Conservation (phyloP, 2,113 vertebrate species). For the Oenanthe melanoleuca region DNA sequence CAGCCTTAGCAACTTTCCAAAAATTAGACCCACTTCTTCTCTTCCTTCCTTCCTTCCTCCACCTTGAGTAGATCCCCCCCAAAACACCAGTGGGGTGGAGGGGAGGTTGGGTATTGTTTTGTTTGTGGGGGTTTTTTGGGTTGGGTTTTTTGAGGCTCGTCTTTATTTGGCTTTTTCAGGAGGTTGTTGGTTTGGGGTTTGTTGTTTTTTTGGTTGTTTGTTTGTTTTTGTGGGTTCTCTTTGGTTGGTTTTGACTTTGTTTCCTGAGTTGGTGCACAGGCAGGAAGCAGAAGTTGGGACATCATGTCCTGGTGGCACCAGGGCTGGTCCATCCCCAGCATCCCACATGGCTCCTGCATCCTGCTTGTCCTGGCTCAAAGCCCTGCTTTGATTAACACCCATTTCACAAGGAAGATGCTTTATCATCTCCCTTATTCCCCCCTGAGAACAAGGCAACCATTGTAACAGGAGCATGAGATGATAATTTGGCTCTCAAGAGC, state of each 20-base stretch:
- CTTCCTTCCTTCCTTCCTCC: background rate
- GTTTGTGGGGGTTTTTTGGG: fast-evolving
- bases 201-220: too few species aligned
- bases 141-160: background rate
- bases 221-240: background rate
- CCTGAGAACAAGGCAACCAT: background rate
- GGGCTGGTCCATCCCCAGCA: background rate
- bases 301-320: background rate
- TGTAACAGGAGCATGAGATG: background rate
- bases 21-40: background rate
- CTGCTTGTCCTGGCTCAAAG: background rate
- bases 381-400: background rate
- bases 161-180: background rate
- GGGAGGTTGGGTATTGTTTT: background rate
- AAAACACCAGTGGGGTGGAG: background rate
- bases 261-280: background rate
- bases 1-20: background rate
- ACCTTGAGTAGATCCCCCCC: background rate
- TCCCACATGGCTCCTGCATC: background rate
- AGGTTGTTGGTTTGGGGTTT: background rate
- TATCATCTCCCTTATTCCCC: background rate
- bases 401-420: background rate
- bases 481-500: conserved; percentile 14
- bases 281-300: background rate
- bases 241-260: background rate